Evolutionary conservation across 2,888 invertebrate genomes (phyloP).

Genomic region (Mimachlamys varia): DNA sequence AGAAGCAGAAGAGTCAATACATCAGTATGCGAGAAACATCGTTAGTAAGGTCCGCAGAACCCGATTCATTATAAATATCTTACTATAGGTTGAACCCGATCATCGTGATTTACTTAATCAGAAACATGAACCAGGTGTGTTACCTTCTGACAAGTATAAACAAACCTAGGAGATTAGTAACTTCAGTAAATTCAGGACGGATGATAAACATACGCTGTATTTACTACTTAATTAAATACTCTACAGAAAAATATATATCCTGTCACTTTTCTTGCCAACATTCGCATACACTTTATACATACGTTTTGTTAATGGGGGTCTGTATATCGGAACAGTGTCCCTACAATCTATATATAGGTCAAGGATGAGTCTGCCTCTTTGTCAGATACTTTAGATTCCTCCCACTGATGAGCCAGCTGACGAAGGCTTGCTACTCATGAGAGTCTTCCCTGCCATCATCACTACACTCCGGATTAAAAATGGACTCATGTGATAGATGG

Average conservation of each 20-base stretch:
- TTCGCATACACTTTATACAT: background rate
- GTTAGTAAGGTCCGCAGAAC: background rate
- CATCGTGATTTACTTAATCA: background rate
- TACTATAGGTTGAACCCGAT: background rate
- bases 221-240: background rate
- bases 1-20: too few relatives aligned
- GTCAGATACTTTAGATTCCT: background rate
- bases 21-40: background rate
- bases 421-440: too few relatives aligned
- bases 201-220: background rate
- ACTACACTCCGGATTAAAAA: too few relatives aligned
- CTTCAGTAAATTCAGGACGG: background rate
- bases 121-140: background rate
- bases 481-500: too few relatives aligned
- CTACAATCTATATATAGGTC: background rate
- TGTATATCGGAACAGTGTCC: background rate
- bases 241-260: background rate
- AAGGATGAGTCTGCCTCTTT: background rate
- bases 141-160: background rate
- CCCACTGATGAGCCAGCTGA: background rate
- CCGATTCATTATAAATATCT: background rate
- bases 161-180: background rate
- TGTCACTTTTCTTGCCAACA: background rate
- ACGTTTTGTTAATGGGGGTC: background rate
- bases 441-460: too few relatives aligned